Base-by-base conservation (phyloP, 1,140 invertebrate species). In the Dolichoris vasculosae region DNA sequence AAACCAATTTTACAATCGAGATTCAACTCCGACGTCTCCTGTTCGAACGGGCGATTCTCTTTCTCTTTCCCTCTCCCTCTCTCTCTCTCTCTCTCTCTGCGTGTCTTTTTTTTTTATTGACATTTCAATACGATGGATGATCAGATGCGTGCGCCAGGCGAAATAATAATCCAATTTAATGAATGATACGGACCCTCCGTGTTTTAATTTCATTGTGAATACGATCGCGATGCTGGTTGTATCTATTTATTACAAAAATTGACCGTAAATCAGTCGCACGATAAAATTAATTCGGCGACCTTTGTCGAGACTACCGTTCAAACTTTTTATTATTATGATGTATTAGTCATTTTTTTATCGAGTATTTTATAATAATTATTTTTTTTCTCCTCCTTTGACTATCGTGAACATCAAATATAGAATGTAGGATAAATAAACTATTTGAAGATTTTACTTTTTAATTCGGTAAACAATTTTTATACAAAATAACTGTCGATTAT, bases 1-100 rank as follows among this genome's bases (percentile, higher is more conserved):
- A 90, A 90, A 88, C 80, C 90, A 91, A 90, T 89, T 92, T 88
- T 88, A 59, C 86, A 86, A 89, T 86, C 84, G 80, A 88, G 88
- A 87, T 83, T 83, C 51, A 80, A 55, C 82, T 84, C 59, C 55
- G n/a, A n/a, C 15, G 55, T 20, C 63, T n/a, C 67, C 67, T 75
- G 43, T 17, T 23, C 26, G 38, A 51, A 23, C 48, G 35, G 1
- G 23, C 46, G 8, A 75, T 20, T 75, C 35, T 48, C 32, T 77
- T 48, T 23, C n/a, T n/a, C n/a, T 43, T 63, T 63, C 38, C 20
- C 23, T 64, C 38, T 38, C 55, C 23, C 40, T 38, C 30, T 46
- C 23, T 51, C 48, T 17, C n/a, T 38, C 4, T 46, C 23, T 59
- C 30, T 78, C 38, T 78, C 59, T 26, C 3, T 23, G 13, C 20